These are phyloP conservation scores for Anoura caudifer DNA, from an alignment of 2,113 vertebrate genomes.

Conservation along the genomic window DNA sequence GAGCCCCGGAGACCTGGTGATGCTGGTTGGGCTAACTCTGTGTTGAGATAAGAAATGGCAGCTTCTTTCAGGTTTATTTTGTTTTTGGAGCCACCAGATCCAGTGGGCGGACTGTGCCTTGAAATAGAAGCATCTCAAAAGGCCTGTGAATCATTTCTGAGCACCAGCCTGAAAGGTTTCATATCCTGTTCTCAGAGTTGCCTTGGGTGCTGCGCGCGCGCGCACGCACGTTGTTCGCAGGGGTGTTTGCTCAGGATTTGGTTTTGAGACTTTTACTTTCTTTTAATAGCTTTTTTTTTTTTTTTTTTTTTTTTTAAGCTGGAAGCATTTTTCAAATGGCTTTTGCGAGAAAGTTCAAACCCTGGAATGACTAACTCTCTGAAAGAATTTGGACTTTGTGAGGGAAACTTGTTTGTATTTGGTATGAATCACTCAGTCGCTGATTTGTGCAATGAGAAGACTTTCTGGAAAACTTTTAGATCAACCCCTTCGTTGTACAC, in stretches of 20 bases:
- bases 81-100: conserved; percentile 64
- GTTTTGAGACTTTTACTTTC: conserved; percentile 76
- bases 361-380: conserved; percentile 54
- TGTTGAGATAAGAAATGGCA: conserved; percentile 34
- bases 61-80: conserved; percentile 67
- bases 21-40: neutral
- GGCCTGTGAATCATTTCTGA: conserved; percentile 66
- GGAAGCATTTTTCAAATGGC: conserved; percentile 58
- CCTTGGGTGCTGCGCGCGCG: conserved; percentile 30
- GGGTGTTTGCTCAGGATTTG: conserved; percentile 58
- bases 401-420: conserved; percentile 61
- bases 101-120: conserved; percentile 62
- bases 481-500: neutral
- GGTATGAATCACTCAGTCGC: conserved; percentile 43
- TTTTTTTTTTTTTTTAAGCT: conserved; percentile 27
- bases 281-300: conserved; percentile 62
- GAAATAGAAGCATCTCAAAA: conserved; percentile 74
- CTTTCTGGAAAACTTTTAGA: neutral
- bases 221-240: conserved; percentile 33
- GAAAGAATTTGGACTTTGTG: conserved; percentile 64
- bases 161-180: conserved; percentile 48
- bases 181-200: conserved; percentile 71
- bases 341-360: conserved; percentile 66
- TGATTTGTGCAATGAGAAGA: conserved; percentile 12
- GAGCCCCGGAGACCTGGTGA: neutral